Percentiles rank a stretch among this genome's conserved stretches.
Evolutionary conservation across 2,888 invertebrate genomes (phyloP).

Genomic region (Polydrusus tereticollis): DNA sequence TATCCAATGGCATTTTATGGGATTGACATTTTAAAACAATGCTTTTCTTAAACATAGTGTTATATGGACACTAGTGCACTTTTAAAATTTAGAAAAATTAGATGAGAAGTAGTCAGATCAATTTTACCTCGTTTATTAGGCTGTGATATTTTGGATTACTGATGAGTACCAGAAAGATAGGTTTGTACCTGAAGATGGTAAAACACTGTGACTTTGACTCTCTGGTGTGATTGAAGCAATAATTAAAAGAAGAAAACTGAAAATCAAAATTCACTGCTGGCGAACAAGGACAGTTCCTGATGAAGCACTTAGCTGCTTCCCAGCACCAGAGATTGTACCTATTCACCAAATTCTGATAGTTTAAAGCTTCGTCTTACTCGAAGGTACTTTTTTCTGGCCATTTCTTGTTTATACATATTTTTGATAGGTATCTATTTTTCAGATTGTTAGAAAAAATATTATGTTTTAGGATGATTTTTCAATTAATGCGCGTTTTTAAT

Average conservation of each 20-base stretch:
- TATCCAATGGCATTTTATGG: neutral
- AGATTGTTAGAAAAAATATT: neutral
- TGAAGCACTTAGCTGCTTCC: too few relatives aligned
- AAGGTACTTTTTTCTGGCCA: constrained; percentile 29
- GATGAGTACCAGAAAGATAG: neutral
- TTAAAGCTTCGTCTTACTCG: neutral
- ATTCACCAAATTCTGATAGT: neutral
- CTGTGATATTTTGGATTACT: constrained; percentile 34
- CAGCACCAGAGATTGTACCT: neutral
- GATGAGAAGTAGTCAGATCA: constrained; percentile 29
- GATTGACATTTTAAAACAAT: neutral
- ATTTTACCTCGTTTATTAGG: constrained; percentile 32
- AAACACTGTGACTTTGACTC: neutral
- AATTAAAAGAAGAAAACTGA: too few relatives aligned
- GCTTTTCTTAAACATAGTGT: constrained; percentile 8
- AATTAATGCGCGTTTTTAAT: neutral
- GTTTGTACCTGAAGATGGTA: neutral
- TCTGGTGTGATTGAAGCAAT: too few relatives aligned
- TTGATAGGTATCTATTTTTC: constrained; percentile 26
- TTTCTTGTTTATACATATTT: constrained; percentile 31
- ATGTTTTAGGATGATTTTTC: neutral
- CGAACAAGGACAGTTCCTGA: too few relatives aligned
- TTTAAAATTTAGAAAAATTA: constrained; percentile 1
- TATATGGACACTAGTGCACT: neutral
- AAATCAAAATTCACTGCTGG: too few relatives aligned